Evolutionary conservation across 2,113 vertebrate species (phyloP).

Genomic region (Taxidea taxus): DNA sequence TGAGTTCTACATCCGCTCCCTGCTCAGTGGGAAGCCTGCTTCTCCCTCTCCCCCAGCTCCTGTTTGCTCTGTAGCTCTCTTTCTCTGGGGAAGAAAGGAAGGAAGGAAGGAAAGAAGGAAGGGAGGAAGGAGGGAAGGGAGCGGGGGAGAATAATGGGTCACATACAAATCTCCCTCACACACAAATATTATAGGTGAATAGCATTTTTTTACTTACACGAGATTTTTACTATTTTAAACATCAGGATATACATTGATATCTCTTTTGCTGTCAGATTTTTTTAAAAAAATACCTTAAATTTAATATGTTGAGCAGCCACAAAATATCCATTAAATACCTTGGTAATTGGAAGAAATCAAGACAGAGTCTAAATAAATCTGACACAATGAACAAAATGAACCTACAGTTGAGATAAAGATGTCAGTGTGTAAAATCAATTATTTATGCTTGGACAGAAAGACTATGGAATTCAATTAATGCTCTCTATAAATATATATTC

Average conservation of each 20-base stretch:
- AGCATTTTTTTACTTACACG: background rate
- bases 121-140: no score
- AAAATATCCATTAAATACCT: background rate
- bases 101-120: no score
- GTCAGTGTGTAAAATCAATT: background rate
- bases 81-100: no score
- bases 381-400: background rate
- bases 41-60: no score
- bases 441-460: background rate
- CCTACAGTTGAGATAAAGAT: background rate
- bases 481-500: background rate
- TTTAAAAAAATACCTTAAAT: background rate
- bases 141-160: no score
- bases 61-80: no score
- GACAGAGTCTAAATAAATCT: background rate
- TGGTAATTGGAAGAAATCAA: background rate
- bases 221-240: background rate
- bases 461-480: background rate
- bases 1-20: rapidly evolving
- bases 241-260: background rate
- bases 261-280: background rate
- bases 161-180: background rate
- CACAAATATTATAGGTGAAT: background rate
- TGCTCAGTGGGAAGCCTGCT: no score
- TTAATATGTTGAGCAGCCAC: background rate